A percentile compares a stretch with the other conserved stretches of the same genome.
phyloP scores from a whole-genome alignment of 2,888 invertebrate genomes.

The Phaedon cochleariae region DNA sequence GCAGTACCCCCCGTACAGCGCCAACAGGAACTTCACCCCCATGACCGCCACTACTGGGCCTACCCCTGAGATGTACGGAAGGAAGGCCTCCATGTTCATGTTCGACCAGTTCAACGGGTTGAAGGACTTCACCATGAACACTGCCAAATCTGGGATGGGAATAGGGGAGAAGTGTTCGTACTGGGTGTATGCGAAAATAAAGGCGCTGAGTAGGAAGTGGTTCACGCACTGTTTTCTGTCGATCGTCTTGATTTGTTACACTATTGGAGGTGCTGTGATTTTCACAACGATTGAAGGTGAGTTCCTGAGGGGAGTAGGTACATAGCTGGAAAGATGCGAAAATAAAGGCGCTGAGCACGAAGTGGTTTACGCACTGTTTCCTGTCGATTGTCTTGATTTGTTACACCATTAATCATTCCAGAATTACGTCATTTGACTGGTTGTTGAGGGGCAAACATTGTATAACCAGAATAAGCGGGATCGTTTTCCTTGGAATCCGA shows the following conservation, averaged over 20 bases:
- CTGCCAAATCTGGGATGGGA: slow-evolving; percentile 80
- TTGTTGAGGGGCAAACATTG: no score
- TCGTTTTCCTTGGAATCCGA: no score
- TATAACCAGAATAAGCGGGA: no score
- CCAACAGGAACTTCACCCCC: slow-evolving; percentile 25
- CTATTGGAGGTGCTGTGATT: slow-evolving; percentile 80
- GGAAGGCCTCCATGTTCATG: slow-evolving; percentile 80
- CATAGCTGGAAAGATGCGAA: no score
- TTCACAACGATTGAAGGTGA: slow-evolving; percentile 84
- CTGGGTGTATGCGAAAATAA: slow-evolving; percentile 81
- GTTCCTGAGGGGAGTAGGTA: slow-evolving; percentile 41
- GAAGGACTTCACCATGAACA: slow-evolving; percentile 77
- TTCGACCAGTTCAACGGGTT: slow-evolving; percentile 82
- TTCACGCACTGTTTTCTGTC: slow-evolving; percentile 89
- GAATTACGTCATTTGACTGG: no score
- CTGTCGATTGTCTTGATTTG: no score
- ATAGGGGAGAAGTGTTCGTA: slow-evolving; percentile 84
- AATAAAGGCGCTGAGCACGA: no score
- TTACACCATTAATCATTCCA: no score
- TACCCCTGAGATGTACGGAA: slow-evolving; percentile 47
- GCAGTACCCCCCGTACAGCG: slow-evolving; percentile 15
- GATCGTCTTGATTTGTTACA: slow-evolving; percentile 79
- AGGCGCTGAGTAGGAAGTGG: slow-evolving; percentile 82
- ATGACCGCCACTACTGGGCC: slow-evolving; percentile 21
- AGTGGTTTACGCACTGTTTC: no score